Evolutionary conservation across 2,888 invertebrate species (phyloP).

Genomic region (Leucophenga maculata): DNA sequence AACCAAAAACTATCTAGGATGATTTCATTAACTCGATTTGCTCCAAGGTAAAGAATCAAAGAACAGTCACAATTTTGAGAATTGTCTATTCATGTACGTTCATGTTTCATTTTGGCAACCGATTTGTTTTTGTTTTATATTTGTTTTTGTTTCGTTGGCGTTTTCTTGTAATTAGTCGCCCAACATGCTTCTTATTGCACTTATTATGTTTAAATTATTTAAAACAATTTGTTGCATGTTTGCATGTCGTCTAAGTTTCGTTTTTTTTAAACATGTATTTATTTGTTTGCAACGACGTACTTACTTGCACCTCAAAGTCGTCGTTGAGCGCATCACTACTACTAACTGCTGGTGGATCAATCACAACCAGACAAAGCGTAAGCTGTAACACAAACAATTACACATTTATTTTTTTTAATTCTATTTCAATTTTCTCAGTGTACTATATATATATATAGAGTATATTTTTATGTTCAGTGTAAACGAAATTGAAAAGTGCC

Average conservation of each 20-base stretch:
- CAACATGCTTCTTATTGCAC: background rate
- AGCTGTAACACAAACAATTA: slow-evolving; percentile 56
- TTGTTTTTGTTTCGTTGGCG: slow-evolving; percentile 27
- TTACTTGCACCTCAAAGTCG: slow-evolving; percentile 51
- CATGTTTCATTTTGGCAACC: slow-evolving; percentile 50
- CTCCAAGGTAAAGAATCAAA: slow-evolving; percentile 78
- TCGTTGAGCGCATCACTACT: slow-evolving; percentile 71
- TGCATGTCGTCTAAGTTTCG: slow-evolving; percentile 23
- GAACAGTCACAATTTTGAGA: background rate
- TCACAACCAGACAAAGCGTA: slow-evolving; percentile 72
- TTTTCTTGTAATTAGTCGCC: background rate
- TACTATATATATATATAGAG: slow-evolving; percentile 24
- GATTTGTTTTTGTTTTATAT: slow-evolving; percentile 48
- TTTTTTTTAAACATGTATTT: slow-evolving; percentile 34
- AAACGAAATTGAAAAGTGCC: background rate
- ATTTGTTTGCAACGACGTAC: slow-evolving; percentile 35
- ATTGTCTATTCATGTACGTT: slow-evolving; percentile 20
- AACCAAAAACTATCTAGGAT: slow-evolving; percentile 73
- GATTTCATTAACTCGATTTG: slow-evolving; percentile 84
- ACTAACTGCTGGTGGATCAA: slow-evolving; percentile 68
- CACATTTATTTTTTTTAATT: slow-evolving; percentile 37
- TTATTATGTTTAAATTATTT: background rate
- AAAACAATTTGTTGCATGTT: background rate
- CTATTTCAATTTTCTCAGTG: slow-evolving; percentile 26
- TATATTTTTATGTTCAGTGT: slow-evolving; percentile 10